phyloP scores from a whole-genome alignment of 2,888 invertebrate genomes.

The Melanostoma scalare region DNA sequence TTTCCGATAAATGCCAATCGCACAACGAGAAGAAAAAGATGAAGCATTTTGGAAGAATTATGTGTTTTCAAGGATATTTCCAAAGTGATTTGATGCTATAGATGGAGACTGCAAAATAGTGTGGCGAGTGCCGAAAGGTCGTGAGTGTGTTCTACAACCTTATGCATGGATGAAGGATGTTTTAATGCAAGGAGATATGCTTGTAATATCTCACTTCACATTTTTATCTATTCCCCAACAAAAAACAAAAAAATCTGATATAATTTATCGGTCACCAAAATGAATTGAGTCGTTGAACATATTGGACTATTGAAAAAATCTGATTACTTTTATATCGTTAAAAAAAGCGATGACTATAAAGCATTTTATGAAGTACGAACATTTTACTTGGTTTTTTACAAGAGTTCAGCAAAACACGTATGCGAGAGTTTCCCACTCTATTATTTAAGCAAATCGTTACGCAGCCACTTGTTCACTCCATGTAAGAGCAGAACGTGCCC shows the following conservation, averaged over 20 bases:
- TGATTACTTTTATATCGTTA: background rate
- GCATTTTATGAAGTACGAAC: too few relatives aligned
- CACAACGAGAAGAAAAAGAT: constrained; percentile 3
- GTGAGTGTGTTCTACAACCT: background rate
- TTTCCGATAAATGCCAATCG: constrained; percentile 65
- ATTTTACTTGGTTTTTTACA: too few relatives aligned
- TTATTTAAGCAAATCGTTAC: too few relatives aligned
- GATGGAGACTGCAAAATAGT: constrained; percentile 30
- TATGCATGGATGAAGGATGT: background rate
- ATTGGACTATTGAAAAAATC: background rate
- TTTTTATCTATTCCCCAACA: too few relatives aligned
- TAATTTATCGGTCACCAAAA: background rate
- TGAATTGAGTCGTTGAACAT: background rate
- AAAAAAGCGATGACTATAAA: background rate
- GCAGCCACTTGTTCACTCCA: too few relatives aligned
- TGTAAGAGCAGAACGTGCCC: too few relatives aligned
- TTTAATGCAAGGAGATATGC: background rate
- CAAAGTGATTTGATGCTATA: constrained; percentile 62
- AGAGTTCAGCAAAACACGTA: too few relatives aligned
- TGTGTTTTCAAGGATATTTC: constrained; percentile 49
- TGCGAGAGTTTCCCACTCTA: too few relatives aligned
- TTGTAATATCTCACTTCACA: background rate
- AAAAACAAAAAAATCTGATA: background rate
- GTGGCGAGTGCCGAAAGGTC: background rate
- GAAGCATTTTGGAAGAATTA: constrained; percentile 56